Evolutionary conservation across 2,888 invertebrate genomes (phyloP), one percentile per base, ranked within the genome.

Genomic region (Opisthograptis luteolata): DNA sequence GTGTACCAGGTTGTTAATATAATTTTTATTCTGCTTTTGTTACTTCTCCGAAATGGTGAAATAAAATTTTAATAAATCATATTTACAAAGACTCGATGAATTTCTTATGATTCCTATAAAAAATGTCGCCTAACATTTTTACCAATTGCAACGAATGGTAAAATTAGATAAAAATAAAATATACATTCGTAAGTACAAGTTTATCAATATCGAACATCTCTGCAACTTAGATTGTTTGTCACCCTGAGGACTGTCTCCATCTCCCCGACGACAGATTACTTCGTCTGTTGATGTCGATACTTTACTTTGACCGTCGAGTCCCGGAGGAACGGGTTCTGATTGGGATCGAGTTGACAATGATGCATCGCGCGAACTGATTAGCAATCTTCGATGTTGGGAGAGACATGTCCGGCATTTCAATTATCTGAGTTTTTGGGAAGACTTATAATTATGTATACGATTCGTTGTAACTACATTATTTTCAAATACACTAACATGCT

Each of bases 201-300:
- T n/a, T n/a, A n/a, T n/a, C n/a, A n/a, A n/a, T n/a, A n/a, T n/a
- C n/a, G n/a, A n/a, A n/a, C n/a, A n/a, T n/a, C n/a, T 87, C 84
- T 88, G 88, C 79, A 86, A 89, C 79, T 88, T 88, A 78, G 83
- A 89, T 88, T 87, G 79, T 56, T 59, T 58, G 56, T 58, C 56
- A 42, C 69, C 66, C 49, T 47, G 71, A 70, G 73, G 58, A 62
- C 60, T 63, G 24, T 15, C 27, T 3, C 3, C 1, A 12, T 6
- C 24, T 30, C 17, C 15, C 4, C n/a, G 8, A 64, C 72, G 75
- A 81, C 80, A 82, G 83, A 85, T 84, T 80, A 84, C 72, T 73
- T 70, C 39, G 58, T 14, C 22, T 12, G 41, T 19, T 7, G 13
- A 55, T 63, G 58, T 60, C 62, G 60, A 54, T 58, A 56, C 50